Percentiles rank a stretch among this genome's conserved stretches.
Evolutionary conservation across 1,140 invertebrate species (phyloP).

Genomic region (Limonius californicus): DNA sequence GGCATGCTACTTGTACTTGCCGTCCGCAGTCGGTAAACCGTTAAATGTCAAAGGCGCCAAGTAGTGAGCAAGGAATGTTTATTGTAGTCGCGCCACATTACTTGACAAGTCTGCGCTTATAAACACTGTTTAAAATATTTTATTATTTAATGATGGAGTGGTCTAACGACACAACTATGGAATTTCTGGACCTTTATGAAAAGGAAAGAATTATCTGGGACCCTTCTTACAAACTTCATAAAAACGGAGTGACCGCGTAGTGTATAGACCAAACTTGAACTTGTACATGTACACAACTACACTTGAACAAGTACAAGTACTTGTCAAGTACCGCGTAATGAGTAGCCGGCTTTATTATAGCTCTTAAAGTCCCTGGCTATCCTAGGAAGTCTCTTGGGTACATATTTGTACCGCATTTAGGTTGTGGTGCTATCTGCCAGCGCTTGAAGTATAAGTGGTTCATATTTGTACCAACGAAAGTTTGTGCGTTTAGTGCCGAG

Average conservation of each 20-base stretch:
- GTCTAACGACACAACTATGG: conserved; percentile 16
- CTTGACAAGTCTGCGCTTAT: neutral
- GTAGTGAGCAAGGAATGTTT: neutral
- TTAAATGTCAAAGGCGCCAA: neutral
- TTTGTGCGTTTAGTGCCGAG: too few species aligned
- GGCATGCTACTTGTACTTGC: neutral
- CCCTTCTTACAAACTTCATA: conserved; percentile 14
- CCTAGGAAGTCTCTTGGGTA: neutral
- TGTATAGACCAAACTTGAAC: neutral
- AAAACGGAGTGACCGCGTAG: neutral
- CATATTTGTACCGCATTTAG: neutral
- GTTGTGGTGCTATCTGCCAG: neutral
- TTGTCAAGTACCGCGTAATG: neutral
- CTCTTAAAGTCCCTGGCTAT: too few species aligned
- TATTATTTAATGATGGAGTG: conserved; percentile 14
- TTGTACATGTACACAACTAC: too few species aligned
- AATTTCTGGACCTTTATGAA: conserved; percentile 24
- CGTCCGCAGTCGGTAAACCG: neutral
- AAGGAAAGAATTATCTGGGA: conserved; percentile 16
- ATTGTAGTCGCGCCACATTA: neutral
- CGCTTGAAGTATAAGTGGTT: too few species aligned
- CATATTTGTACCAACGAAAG: too few species aligned
- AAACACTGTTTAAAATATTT: neutral
- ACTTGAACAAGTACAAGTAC: neutral
- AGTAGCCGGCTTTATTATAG: neutral